Percentiles rank a stretch among this genome's conserved stretches.
Conservation (phyloP, 2,797 vertebrate species). For the Bryconaethiops microstoma region DNA sequence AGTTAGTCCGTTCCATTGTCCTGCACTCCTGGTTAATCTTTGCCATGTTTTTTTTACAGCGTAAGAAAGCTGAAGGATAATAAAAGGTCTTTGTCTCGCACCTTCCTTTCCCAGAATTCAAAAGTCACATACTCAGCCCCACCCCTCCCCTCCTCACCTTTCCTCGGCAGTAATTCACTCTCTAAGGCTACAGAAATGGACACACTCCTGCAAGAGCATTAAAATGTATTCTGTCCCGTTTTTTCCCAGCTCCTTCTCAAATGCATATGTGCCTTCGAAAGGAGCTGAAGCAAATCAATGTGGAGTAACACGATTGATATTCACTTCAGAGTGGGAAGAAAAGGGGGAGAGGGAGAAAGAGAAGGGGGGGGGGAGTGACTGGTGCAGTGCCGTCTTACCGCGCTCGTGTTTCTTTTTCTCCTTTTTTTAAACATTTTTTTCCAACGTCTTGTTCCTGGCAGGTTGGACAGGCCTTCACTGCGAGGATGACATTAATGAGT, state of each 20-base stretch:
- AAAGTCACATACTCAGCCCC: background rate
- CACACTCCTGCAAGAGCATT: conserved; percentile 69
- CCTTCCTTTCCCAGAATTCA: background rate
- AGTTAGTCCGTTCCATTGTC: background rate
- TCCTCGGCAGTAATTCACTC: background rate
- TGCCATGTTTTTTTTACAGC: background rate
- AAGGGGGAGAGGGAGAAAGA: conserved; percentile 61
- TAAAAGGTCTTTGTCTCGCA: background rate
- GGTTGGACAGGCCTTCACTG: conserved; percentile 85
- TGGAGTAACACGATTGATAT: conserved; percentile 80
- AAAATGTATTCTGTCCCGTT: conserved; percentile 68
- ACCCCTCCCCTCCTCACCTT: background rate
- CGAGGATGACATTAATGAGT: conserved; percentile 86
- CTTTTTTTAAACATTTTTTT: background rate
- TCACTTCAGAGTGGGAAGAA: conserved; percentile 76
- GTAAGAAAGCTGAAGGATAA: background rate
- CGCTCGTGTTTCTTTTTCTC: conserved; percentile 68
- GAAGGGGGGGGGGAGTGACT: conserved; percentile 3
- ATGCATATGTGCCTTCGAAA: conserved; percentile 17
- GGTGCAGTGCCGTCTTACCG: conserved; percentile 48
- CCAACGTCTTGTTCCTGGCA: conserved; percentile 74
- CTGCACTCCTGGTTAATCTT: background rate
- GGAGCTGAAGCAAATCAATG: conserved; percentile 74
- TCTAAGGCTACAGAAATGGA: conserved; percentile 51
- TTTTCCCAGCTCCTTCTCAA: conserved; percentile 52